Evolutionary conservation across 2,113 vertebrate genomes (phyloP).

Genomic region (Pteronura brasiliensis): DNA sequence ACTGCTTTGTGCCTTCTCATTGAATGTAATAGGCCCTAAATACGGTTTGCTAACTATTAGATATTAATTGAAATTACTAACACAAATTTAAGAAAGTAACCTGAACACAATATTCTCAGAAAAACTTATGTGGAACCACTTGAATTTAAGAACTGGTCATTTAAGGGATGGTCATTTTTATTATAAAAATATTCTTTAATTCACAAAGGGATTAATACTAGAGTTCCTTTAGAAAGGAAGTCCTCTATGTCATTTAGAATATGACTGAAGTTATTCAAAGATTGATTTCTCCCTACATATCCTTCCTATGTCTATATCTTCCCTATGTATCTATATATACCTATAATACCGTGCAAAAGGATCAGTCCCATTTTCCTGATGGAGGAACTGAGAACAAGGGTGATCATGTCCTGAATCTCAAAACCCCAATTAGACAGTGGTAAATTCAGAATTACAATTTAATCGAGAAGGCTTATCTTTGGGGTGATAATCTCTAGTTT

Average conservation of each 20-base stretch:
- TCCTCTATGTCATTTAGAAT: neutral
- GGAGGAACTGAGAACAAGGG: neutral
- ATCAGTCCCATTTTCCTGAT: neutral
- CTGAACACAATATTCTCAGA: neutral
- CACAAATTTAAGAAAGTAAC: neutral
- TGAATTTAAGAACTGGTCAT: neutral
- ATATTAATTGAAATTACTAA: neutral
- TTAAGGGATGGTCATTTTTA: neutral
- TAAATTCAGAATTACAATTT: neutral
- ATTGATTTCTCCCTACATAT: neutral
- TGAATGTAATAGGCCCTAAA: neutral
- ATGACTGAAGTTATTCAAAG: neutral
- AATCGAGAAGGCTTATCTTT: neutral
- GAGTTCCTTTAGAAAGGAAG: neutral
- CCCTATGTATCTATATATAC: neutral
- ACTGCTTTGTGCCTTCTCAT: neutral
- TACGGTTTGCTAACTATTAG: neutral
- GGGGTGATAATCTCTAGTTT: neutral
- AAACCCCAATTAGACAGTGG: neutral
- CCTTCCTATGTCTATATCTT: neutral
- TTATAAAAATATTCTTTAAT: constrained; percentile 27
- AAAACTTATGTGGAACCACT: neutral
- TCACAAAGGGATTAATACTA: neutral
- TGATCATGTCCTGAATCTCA: neutral
- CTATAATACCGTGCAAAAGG: neutral